A percentile compares a stretch with the other conserved stretches of the same genome.
These are phyloP conservation scores for Benthosema pterotum DNA, from an alignment of 2,797 vertebrate species.

Conservation along the genomic window DNA sequence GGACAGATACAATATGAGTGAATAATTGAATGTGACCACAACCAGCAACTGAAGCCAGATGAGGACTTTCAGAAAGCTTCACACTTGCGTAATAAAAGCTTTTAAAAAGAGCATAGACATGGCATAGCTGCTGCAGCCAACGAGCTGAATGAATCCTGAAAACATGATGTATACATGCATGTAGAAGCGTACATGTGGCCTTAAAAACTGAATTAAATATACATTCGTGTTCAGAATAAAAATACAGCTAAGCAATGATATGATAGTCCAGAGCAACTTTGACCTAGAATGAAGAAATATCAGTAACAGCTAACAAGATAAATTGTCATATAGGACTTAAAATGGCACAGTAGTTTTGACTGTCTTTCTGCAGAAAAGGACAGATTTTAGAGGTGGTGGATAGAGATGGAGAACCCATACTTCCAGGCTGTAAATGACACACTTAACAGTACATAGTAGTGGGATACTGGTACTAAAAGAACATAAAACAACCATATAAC, in stretches of 20 bases:
- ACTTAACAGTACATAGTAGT: no score
- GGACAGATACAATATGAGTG: background rate
- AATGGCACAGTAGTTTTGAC: no score
- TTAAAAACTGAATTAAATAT: conserved; percentile 32
- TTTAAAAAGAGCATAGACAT: background rate
- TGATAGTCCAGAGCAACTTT: conserved; percentile 11
- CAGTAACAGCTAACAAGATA: background rate
- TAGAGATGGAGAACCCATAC: no score
- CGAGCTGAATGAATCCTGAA: conserved; percentile 6
- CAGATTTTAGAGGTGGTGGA: no score
- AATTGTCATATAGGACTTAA: no score
- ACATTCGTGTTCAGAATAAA: conserved; percentile 14
- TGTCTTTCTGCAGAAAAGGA: no score
- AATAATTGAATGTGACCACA: no score
- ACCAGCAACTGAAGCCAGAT: background rate
- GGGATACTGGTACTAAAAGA: no score
- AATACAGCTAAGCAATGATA: conserved; percentile 1
- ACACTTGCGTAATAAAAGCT: background rate
- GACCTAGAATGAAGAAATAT: background rate
- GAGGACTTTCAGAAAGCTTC: background rate
- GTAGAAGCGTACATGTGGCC: background rate
- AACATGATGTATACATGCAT: background rate
- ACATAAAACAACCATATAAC: no score
- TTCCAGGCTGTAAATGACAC: no score
- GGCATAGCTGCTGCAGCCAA: no score